Evolutionary conservation across 2,888 invertebrate genomes (phyloP).

Genomic region (Stictocephala bisonia): DNA sequence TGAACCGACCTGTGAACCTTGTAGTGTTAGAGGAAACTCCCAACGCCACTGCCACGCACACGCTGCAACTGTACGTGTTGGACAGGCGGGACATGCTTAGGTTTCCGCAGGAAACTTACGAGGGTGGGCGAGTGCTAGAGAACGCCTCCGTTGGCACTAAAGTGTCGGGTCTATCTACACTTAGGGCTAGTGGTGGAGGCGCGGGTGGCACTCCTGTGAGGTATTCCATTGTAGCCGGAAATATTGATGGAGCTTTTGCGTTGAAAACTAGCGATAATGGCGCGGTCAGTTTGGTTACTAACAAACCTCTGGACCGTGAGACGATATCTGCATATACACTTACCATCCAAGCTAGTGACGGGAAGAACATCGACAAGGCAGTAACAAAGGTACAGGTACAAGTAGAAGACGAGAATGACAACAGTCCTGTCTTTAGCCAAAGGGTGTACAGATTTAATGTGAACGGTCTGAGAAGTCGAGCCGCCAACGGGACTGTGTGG

Average conservation of each 20-base stretch:
- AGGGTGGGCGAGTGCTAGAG: slow-evolving; percentile 77
- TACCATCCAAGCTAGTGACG: slow-evolving; percentile 83
- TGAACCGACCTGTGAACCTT: slow-evolving; percentile 83
- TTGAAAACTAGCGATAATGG: slow-evolving; percentile 67
- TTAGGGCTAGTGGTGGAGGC: slow-evolving; percentile 70
- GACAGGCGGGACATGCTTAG: slow-evolving; percentile 85
- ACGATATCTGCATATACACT: slow-evolving; percentile 76
- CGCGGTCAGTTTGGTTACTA: slow-evolving; percentile 81
- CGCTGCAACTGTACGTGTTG: slow-evolving; percentile 83
- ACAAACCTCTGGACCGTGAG: slow-evolving; percentile 83
- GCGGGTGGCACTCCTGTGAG: slow-evolving; percentile 78
- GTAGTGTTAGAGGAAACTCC: slow-evolving; percentile 85
- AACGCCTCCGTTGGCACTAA: slow-evolving; percentile 79
- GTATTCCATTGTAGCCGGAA: slow-evolving; percentile 83
- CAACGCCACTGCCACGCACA: slow-evolving; percentile 82
- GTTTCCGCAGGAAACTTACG: slow-evolving; percentile 74
- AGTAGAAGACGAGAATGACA: slow-evolving; percentile 91
- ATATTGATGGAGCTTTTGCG: slow-evolving; percentile 79
- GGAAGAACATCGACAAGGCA: slow-evolving; percentile 83
- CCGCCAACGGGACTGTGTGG: slow-evolving; percentile 74
- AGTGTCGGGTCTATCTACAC: slow-evolving; percentile 77
- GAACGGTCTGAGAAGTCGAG: slow-evolving; percentile 66
- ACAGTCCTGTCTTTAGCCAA: slow-evolving; percentile 85
- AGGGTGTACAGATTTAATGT: slow-evolving; percentile 78
- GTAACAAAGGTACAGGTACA: slow-evolving; percentile 80